Percentiles rank a stretch among this genome's conserved stretches.
These are phyloP conservation scores for Xenentodon cancila DNA, from an alignment of 2,797 vertebrate genomes.

Conservation along the genomic window DNA sequence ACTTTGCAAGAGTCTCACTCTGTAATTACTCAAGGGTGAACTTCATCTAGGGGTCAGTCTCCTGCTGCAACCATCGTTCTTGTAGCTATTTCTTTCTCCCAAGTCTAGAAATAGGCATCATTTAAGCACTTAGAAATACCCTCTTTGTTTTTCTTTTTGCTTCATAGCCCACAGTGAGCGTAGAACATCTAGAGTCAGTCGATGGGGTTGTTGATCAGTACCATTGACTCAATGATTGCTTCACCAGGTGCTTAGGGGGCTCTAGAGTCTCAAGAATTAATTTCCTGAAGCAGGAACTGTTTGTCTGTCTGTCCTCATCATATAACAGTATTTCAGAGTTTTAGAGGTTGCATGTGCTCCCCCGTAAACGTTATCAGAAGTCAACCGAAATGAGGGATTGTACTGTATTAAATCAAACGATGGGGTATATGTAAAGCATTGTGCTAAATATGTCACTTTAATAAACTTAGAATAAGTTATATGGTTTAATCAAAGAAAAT, in stretches of 20 bases:
- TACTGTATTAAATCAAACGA: too few species aligned
- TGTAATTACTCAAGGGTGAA: slow-evolving; percentile 51
- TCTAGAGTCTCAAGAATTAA: slow-evolving; percentile 24
- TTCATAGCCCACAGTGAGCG: slow-evolving; percentile 15
- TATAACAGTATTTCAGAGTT: slow-evolving; percentile 1
- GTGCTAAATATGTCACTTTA: too few species aligned
- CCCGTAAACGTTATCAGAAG: not conserved
- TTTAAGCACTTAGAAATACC: slow-evolving; percentile 19
- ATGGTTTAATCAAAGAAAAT: too few species aligned
- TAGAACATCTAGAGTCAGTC: slow-evolving; percentile 41
- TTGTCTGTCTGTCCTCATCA: not conserved
- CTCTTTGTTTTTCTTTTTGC: slow-evolving; percentile 24
- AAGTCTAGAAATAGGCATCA: slow-evolving; percentile 37
- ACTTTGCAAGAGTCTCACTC: slow-evolving; percentile 45
- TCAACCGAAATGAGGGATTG: not conserved
- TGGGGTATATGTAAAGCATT: too few species aligned
- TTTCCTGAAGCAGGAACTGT: slow-evolving; percentile 23
- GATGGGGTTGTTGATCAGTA: slow-evolving; percentile 42
- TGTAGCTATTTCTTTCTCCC: slow-evolving; percentile 44
- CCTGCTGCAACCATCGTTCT: slow-evolving; percentile 36
- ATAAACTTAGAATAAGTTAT: too few species aligned
- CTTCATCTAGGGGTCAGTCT: slow-evolving; percentile 22
- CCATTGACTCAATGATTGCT: slow-evolving; percentile 30
- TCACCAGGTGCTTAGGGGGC: slow-evolving; percentile 27
- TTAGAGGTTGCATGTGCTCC: slow-evolving; percentile 5